Percentiles rank a stretch among this genome's conserved stretches.
Evolutionary conservation across 2,797 vertebrate genomes (phyloP).

Genomic region (Huso huso): DNA sequence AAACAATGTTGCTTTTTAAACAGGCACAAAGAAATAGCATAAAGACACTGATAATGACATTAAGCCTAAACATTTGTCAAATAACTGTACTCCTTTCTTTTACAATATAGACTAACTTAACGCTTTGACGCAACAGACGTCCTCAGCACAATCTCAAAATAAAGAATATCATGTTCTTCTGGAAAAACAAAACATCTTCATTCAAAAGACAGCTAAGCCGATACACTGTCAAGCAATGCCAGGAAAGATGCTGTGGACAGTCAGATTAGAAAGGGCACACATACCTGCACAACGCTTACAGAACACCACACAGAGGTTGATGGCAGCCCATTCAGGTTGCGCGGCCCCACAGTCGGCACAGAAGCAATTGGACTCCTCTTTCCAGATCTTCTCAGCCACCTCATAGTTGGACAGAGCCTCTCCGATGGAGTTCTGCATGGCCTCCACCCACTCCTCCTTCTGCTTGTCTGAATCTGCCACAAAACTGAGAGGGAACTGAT

Average conservation of each 20-base stretch:
- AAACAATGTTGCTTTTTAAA: too few species aligned
- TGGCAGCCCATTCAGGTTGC: conserved; percentile 84
- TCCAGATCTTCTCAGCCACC: conserved; percentile 79
- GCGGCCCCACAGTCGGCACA: conserved; percentile 76
- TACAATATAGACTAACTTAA: too few species aligned
- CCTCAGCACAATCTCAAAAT: too few species aligned
- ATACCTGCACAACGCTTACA: conserved; percentile 88
- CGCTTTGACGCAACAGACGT: too few species aligned
- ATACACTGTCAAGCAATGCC: too few species aligned
- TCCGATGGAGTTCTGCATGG: conserved; percentile 73
- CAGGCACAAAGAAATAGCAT: neutral
- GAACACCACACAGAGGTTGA: conserved; percentile 88
- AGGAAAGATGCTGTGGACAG: too few species aligned
- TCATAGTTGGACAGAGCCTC: conserved; percentile 82
- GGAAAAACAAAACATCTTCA: neutral
- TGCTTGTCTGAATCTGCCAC: conserved; percentile 72
- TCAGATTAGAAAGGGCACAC: neutral
- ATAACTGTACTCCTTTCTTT: too few species aligned
- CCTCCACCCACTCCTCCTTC: conserved; percentile 80
- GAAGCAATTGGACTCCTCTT: conserved; percentile 61
- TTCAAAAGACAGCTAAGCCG: neutral
- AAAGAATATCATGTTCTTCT: neutral
- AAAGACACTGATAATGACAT: too few species aligned
- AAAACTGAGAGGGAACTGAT: conserved; percentile 62
- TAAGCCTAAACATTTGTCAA: too few species aligned